Conservation (phyloP, 2,888 invertebrate species). For the Drosophila limbata region DNA sequence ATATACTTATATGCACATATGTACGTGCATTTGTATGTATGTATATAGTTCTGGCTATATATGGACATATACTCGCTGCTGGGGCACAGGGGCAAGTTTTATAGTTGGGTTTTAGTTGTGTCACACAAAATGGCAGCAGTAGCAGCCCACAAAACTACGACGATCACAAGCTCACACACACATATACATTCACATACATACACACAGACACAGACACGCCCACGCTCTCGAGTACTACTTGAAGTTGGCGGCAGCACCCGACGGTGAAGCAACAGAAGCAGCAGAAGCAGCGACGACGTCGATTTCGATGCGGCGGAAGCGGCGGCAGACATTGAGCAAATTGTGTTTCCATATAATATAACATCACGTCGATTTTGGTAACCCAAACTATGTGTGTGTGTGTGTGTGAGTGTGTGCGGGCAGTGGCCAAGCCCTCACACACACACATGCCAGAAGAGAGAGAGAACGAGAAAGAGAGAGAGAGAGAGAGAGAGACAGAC, state of each 20-base stretch:
- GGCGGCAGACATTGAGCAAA: slow-evolving; percentile 72
- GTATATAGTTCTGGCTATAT: slow-evolving; percentile 5
- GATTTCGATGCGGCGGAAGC: slow-evolving; percentile 52
- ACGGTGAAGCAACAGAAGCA: slow-evolving; percentile 42
- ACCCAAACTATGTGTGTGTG: slow-evolving; percentile 66
- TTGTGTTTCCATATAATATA: slow-evolving; percentile 81
- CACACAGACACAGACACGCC: slow-evolving; percentile 41
- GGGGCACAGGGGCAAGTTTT: slow-evolving; percentile 44
- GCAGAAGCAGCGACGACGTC: slow-evolving; percentile 9
- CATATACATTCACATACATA: slow-evolving; percentile 22
- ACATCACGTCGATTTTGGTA: slow-evolving; percentile 82
- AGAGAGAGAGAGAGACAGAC: slow-evolving; percentile 43
- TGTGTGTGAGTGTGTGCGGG: slow-evolving; percentile 37
- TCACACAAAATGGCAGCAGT: slow-evolving; percentile 78
- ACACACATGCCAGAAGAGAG: slow-evolving; percentile 10
- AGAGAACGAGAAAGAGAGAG: slow-evolving; percentile 26
- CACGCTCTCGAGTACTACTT: slow-evolving; percentile 70
- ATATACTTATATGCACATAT: slow-evolving; percentile 3
- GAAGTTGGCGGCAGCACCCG: slow-evolving; percentile 52
- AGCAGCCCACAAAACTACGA: slow-evolving; percentile 74
- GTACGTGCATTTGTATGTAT: slow-evolving; percentile 5
- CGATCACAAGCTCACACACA: slow-evolving; percentile 46
- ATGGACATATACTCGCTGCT: slow-evolving; percentile 18
- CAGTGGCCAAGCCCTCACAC: slow-evolving; percentile 37
- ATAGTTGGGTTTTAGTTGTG: slow-evolving; percentile 64